Percentiles rank a stretch among this genome's conserved stretches.
Evolutionary conservation across 2,888 invertebrate species (phyloP).

Genomic region (Melinaea marsaeus): DNA sequence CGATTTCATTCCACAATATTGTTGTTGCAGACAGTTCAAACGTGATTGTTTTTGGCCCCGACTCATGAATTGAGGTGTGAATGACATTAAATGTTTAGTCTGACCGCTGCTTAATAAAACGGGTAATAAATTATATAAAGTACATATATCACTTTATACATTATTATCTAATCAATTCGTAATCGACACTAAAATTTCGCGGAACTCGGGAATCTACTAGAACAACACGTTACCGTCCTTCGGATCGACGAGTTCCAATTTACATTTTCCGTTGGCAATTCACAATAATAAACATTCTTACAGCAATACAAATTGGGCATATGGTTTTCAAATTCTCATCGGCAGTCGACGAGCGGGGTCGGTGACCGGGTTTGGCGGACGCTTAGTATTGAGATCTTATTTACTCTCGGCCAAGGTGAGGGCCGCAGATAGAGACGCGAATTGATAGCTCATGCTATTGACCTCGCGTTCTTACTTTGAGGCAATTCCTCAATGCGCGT

Average conservation of each 20-base stretch:
- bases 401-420: conserved; percentile 68
- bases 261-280: conserved; percentile 28
- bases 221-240: conserved; percentile 9
- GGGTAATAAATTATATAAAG: no score
- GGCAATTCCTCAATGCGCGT: not conserved
- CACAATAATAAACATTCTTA: conserved; percentile 40
- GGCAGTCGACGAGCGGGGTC: conserved; percentile 60
- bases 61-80: no score
- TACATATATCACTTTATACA: no score
- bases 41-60: no score
- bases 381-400: conserved; percentile 54
- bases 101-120: no score
- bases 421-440: conserved; percentile 47
- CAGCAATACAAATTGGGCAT: conserved; percentile 34
- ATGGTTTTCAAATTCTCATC: conserved; percentile 45
- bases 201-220: not conserved
- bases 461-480: conserved; percentile 33
- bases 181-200: not conserved
- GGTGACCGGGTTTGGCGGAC: conserved; percentile 67
- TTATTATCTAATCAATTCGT: not conserved
- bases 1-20: no score
- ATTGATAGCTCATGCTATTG: conserved; percentile 44
- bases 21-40: no score
- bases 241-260: conserved; percentile 24
- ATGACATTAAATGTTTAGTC: no score